phyloP scores from a whole-genome alignment of 2,797 vertebrate species.

The Helostoma temminkii region DNA sequence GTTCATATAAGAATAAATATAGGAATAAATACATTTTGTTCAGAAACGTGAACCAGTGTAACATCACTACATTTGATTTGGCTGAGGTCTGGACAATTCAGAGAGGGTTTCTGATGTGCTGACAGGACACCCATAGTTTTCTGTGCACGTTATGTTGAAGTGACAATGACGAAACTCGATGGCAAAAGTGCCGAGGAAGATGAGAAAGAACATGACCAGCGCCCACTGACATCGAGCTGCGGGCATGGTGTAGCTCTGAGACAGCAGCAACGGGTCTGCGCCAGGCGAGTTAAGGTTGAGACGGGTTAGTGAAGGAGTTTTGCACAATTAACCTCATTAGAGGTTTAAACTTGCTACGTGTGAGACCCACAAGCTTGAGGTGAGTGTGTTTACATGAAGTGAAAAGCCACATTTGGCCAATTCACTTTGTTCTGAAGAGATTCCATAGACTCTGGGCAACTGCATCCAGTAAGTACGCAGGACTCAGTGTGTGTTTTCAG shows the following conservation, averaged over 20 bases:
- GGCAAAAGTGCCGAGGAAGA: constrained; percentile 88
- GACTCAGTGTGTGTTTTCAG: too few species aligned
- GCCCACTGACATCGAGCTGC: constrained; percentile 92
- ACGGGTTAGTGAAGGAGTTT: constrained; percentile 6
- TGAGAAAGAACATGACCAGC: constrained; percentile 90
- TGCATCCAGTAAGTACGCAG: too few species aligned
- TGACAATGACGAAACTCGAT: constrained; percentile 91
- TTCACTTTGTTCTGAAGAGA: too few species aligned
- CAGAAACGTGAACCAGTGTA: constrained; percentile 53
- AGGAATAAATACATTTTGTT: background rate
- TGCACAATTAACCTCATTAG: too few species aligned
- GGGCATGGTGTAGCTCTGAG: constrained; percentile 82
- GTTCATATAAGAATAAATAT: too few species aligned
- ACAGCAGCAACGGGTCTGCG: constrained; percentile 86
- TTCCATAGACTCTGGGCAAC: too few species aligned
- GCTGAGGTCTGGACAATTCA: constrained; percentile 71
- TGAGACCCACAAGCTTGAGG: too few species aligned
- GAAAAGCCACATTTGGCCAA: too few species aligned
- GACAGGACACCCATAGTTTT: constrained; percentile 57
- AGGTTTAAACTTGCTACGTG: too few species aligned
- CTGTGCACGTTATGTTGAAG: constrained; percentile 86
- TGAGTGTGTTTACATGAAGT: too few species aligned
- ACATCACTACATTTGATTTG: background rate
- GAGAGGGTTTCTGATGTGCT: constrained; percentile 75
- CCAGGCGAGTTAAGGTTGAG: constrained; percentile 7